Conservation (phyloP, 2,113 vertebrate genomes). For the Mobula hypostoma region DNA sequence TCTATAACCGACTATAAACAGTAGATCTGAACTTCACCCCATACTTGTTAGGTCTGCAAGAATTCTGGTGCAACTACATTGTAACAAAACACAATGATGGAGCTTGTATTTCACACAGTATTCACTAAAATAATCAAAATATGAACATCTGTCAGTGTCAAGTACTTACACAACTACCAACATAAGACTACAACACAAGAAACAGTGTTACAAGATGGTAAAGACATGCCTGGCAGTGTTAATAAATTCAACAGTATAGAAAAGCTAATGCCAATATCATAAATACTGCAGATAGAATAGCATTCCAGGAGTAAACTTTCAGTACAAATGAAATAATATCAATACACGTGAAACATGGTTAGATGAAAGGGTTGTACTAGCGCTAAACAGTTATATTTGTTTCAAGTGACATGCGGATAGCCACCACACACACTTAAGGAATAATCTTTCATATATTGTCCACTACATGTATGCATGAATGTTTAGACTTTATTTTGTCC, state of each 20-base stretch:
- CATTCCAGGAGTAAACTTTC: background rate
- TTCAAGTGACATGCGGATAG: background rate
- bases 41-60: background rate
- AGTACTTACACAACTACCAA: background rate
- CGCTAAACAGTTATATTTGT: background rate
- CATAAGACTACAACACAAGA: background rate
- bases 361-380: background rate
- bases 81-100: constrained; percentile 11
- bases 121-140: background rate
- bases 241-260: background rate
- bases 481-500: background rate
- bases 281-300: background rate
- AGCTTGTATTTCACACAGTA: background rate
- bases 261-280: background rate
- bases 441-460: background rate
- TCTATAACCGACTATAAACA: background rate
- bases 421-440: background rate
- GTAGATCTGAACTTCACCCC: constrained; percentile 48
- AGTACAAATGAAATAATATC: background rate
- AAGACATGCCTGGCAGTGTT: constrained; percentile 9
- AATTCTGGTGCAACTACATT: background rate
- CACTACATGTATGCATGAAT: background rate
- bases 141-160: background rate
- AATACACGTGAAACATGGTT: background rate
- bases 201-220: background rate